phyloP scores from a whole-genome alignment of 2,113 vertebrate genomes.

The Microcebus tavaratra region DNA sequence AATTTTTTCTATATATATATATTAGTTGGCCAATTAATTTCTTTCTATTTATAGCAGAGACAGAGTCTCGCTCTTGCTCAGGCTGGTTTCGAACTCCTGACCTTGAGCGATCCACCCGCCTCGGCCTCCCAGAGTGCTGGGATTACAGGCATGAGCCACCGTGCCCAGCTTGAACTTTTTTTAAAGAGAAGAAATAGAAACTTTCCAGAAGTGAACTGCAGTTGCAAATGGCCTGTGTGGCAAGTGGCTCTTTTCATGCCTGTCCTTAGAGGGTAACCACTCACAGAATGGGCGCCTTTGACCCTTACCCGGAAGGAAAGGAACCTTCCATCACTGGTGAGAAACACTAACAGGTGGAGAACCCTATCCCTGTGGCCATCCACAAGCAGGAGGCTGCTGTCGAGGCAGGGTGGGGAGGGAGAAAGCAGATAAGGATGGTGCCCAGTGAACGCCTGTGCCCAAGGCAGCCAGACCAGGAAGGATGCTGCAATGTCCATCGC shows the following conservation, averaged over 20 bases:
- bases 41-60: no score
- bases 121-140: no score
- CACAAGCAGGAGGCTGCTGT: background rate
- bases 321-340: background rate
- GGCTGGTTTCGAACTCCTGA: no score
- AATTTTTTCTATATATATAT: no score
- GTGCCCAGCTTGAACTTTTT: background rate
- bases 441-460: background rate
- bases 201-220: background rate
- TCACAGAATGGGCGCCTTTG: background rate
- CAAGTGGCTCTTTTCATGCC: background rate
- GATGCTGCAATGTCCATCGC: background rate
- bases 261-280: background rate
- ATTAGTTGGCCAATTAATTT: no score
- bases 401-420: fast-evolving
- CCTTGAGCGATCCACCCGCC: no score
- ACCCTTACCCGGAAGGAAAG: background rate
- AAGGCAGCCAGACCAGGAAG: background rate
- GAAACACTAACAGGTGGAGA: no score
- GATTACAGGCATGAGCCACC: no score
- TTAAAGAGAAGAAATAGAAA: conserved; percentile 1
- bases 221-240: background rate
- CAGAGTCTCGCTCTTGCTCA: no score
- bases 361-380: background rate
- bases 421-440: fast-evolving